These are phyloP conservation scores for Cinara cedri DNA, from an alignment of 2,888 invertebrate species.

Conservation along the genomic window DNA sequence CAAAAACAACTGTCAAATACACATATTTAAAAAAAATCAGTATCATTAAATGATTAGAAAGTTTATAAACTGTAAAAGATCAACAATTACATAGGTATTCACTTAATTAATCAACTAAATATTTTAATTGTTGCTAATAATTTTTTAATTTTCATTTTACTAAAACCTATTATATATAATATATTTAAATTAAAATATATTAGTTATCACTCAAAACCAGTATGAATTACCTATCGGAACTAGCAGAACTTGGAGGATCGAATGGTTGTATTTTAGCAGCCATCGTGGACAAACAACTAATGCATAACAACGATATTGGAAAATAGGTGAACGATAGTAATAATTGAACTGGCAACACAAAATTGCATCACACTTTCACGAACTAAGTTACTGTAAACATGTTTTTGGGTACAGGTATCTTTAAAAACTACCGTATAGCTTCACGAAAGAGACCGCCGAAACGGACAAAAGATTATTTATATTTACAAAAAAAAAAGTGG, in stretches of 20 bases:
- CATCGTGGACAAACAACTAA: constrained; percentile 58
- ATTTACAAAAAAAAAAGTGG: too few relatives aligned
- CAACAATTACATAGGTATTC: too few relatives aligned
- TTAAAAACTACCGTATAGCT: constrained; percentile 14
- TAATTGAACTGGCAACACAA: neutral
- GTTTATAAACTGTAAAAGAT: too few relatives aligned
- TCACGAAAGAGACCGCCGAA: neutral
- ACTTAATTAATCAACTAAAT: too few relatives aligned
- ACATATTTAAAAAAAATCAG: too few relatives aligned
- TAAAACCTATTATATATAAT: too few relatives aligned
- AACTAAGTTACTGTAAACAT: neutral
- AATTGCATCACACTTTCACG: neutral
- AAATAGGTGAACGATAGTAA: neutral
- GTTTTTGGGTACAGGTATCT: neutral
- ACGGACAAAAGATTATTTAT: neutral
- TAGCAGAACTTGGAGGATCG: constrained; percentile 88
- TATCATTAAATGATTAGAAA: neutral
- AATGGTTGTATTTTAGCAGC: constrained; percentile 63
- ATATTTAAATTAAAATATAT: too few relatives aligned
- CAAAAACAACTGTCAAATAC: neutral
- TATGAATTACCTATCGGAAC: constrained; percentile 77
- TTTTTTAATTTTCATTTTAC: too few relatives aligned
- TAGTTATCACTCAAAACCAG: neutral
- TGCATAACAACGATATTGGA: neutral
- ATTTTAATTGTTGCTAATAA: too few relatives aligned